A percentile compares a stretch with the other conserved stretches of the same genome.
Evolutionary conservation across 2,113 vertebrate genomes (phyloP).

Genomic region (Phrynocephalus versicolor): DNA sequence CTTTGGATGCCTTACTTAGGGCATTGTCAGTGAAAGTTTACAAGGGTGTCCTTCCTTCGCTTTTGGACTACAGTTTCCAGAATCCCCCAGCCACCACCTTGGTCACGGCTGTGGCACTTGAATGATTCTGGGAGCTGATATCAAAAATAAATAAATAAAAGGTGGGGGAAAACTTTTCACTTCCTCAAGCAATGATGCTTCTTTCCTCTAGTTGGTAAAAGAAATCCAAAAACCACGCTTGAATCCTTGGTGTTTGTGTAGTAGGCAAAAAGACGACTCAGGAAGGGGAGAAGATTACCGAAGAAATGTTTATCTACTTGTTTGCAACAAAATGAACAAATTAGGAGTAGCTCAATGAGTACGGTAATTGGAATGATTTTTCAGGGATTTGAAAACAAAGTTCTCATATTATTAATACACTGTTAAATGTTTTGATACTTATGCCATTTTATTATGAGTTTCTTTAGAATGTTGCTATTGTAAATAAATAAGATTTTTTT

Average conservation of each 20-base stretch:
- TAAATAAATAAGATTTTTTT: constrained; percentile 24
- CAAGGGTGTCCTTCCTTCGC: too few relatives aligned
- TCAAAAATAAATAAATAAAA: too few relatives aligned
- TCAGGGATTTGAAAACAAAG: background rate
- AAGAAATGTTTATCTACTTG: background rate
- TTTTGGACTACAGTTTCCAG: too few relatives aligned
- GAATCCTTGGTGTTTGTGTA: background rate
- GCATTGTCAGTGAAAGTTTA: too few relatives aligned
- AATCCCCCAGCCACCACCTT: too few relatives aligned
- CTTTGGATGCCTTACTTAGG: too few relatives aligned
- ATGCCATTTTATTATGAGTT: background rate
- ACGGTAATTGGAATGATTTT: background rate
- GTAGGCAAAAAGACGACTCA: background rate
- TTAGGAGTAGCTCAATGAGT: background rate
- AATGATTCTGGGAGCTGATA: too few relatives aligned
- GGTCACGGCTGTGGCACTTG: too few relatives aligned
- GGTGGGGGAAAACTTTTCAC: too few relatives aligned
- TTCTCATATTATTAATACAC: constrained; percentile 1
- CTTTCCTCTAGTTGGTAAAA: background rate
- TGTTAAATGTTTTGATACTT: background rate
- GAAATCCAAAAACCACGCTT: background rate
- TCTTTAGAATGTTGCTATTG: background rate
- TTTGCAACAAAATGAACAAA: background rate
- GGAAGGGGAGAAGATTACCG: background rate
- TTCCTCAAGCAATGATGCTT: background rate